A percentile compares a stretch with the other conserved stretches of the same genome.
Conservation (phyloP, 1,140 invertebrate species). For the Drosophila yakuba region DNA sequence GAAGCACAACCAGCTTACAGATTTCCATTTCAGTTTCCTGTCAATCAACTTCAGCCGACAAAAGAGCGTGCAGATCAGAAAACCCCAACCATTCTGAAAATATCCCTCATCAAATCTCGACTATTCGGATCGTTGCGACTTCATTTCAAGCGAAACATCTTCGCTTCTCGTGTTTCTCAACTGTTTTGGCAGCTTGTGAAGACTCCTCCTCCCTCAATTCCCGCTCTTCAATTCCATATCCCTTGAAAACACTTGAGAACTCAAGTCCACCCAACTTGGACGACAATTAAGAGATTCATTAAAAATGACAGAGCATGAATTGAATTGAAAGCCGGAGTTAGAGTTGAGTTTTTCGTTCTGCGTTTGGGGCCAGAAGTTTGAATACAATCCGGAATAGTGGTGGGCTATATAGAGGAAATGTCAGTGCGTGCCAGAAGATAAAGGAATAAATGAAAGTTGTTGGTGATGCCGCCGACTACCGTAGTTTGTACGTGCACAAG, state of each 20-base stretch:
- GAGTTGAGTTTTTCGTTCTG: slow-evolving; percentile 32
- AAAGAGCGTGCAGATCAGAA: slow-evolving; percentile 9
- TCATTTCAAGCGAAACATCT: slow-evolving; percentile 39
- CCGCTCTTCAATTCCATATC: slow-evolving; percentile 13
- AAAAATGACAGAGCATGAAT: slow-evolving; percentile 81
- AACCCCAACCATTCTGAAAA: slow-evolving; percentile 7
- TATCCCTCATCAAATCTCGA: slow-evolving; percentile 39
- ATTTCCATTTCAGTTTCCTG: slow-evolving; percentile 5
- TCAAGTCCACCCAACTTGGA: slow-evolving; percentile 47
- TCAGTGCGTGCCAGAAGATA: slow-evolving; percentile 60
- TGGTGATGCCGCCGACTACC: slow-evolving; percentile 57
- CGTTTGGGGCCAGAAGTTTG: slow-evolving; percentile 37
- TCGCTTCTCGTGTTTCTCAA: slow-evolving; percentile 37
- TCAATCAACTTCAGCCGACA: slow-evolving; percentile 19
- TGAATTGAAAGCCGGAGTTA: slow-evolving; percentile 63
- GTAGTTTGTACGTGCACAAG: slow-evolving; percentile 75
- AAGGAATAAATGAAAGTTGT: slow-evolving; percentile 71
- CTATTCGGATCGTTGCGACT: slow-evolving; percentile 46
- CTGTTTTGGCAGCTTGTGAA: slow-evolving; percentile 45
- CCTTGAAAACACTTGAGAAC: slow-evolving; percentile 37
- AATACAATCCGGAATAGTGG: slow-evolving; percentile 67
- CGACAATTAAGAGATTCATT: slow-evolving; percentile 83
- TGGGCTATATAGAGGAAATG: slow-evolving; percentile 60
- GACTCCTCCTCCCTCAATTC: slow-evolving; percentile 23
- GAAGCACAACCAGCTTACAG: background rate